Conservation (phyloP, 2,113 vertebrate genomes). For the Oncorhynchus gorbuscha region DNA sequence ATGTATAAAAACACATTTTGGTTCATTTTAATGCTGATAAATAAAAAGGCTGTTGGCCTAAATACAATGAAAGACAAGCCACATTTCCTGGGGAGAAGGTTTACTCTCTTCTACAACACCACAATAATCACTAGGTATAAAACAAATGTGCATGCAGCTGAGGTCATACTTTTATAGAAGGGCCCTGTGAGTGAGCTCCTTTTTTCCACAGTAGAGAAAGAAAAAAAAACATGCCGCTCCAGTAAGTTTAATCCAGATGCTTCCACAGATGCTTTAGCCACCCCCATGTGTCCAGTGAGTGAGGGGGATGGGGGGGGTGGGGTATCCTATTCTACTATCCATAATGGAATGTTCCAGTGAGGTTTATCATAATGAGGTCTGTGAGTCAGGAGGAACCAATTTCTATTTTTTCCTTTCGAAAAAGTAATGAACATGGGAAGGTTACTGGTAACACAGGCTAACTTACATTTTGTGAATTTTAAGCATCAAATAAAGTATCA, state of each 20-base stretch:
- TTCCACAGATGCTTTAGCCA: slow-evolving; percentile 55
- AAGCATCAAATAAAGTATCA: too few relatives aligned
- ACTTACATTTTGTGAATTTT: background rate
- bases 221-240: background rate
- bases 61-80: too few relatives aligned
- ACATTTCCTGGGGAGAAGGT: too few relatives aligned
- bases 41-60: too few relatives aligned
- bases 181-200: slow-evolving; percentile 31
- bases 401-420: slow-evolving; percentile 19
- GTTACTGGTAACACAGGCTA: slow-evolving; percentile 18
- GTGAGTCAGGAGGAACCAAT: slow-evolving; percentile 52
- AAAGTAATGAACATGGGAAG: background rate
- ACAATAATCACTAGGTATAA: slow-evolving; percentile 55
- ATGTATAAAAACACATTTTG: too few relatives aligned
- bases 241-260: slow-evolving; percentile 52
- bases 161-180: slow-evolving; percentile 67
- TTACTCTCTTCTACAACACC: background rate
- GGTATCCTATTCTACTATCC: slow-evolving; percentile 36
- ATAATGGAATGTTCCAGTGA: slow-evolving; percentile 52
- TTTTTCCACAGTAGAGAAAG: slow-evolving; percentile 53
- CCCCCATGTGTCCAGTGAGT: slow-evolving; percentile 44
- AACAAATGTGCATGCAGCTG: slow-evolving; percentile 47
- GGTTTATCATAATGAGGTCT: slow-evolving; percentile 55
- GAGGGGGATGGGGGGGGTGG: slow-evolving; percentile 25
- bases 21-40: too few relatives aligned